A percentile compares a stretch with the other conserved stretches of the same genome.
phyloP scores from a whole-genome alignment of 2,113 vertebrate species.

The Actenoides hombroni region DNA sequence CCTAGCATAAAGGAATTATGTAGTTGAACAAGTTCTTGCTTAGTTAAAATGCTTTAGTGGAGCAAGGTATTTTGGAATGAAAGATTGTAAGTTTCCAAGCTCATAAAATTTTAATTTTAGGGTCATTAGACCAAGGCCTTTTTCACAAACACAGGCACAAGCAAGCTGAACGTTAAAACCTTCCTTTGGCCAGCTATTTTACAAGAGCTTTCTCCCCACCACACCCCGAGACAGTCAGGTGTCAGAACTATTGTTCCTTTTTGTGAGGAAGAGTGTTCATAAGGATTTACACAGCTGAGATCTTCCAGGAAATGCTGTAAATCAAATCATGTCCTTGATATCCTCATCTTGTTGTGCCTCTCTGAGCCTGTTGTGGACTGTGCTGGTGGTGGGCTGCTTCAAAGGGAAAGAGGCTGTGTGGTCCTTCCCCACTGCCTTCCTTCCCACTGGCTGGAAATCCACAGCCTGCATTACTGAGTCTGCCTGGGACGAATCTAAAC shows the following conservation, averaged over 20 bases:
- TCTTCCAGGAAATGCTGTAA: not conserved
- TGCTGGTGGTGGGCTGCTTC: not conserved
- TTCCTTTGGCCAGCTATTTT: not conserved
- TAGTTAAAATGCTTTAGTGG: not conserved
- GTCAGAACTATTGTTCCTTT: not conserved
- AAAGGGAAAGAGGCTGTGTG: accelerated
- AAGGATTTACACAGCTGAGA: not conserved
- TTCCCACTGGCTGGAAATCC: not conserved
- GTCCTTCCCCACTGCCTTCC: not conserved
- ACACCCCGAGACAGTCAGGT: not conserved
- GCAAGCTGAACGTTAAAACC: not conserved
- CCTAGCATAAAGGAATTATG: not conserved
- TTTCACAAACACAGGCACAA: not conserved
- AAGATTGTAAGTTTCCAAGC: not conserved
- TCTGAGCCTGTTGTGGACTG: not conserved
- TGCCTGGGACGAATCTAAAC: not conserved
- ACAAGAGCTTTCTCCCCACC: not conserved
- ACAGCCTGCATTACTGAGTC: not conserved
- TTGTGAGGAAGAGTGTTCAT: not conserved
- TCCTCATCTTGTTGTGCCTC: not conserved
- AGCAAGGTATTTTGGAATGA: not conserved
- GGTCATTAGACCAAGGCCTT: not conserved
- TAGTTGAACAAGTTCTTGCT: not conserved
- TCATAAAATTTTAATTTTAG: not conserved
- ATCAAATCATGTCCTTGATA: not conserved